A percentile compares a stretch with the other conserved stretches of the same genome.
These are phyloP conservation scores for Thalpophila matura DNA, from an alignment of 2,888 invertebrate genomes.

Conservation along the genomic window DNA sequence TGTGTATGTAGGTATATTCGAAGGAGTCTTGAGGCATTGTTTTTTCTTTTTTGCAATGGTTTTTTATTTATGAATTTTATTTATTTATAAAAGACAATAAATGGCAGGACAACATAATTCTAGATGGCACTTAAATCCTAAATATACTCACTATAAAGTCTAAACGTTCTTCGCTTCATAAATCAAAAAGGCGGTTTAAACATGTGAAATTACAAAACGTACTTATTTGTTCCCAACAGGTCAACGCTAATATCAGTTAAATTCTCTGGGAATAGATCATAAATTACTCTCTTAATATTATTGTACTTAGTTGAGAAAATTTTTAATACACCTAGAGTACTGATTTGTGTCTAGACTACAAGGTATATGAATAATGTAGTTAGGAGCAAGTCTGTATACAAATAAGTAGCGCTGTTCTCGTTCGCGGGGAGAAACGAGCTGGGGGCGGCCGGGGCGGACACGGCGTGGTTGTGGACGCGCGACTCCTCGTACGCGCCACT, in stretches of 20 bases:
- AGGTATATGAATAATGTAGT: constrained; percentile 58
- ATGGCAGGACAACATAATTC: constrained; percentile 31
- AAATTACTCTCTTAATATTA: constrained; percentile 66
- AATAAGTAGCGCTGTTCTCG: constrained; percentile 72
- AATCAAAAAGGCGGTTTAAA: constrained; percentile 45
- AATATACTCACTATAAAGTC: constrained; percentile 24
- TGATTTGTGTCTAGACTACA: constrained; percentile 61
- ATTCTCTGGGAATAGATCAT: constrained; percentile 71
- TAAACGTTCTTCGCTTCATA: constrained; percentile 30
- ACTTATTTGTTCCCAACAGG: constrained; percentile 80
- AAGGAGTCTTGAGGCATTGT: neutral
- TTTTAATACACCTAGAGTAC: constrained; percentile 46
- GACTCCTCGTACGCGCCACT: constrained; percentile 82
- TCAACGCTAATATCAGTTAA: constrained; percentile 76
- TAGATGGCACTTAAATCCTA: constrained; percentile 29
- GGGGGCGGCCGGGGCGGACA: constrained; percentile 83
- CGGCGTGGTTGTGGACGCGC: constrained; percentile 72
- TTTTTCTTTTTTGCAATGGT: constrained; percentile 2
- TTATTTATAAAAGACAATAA: constrained; percentile 20
- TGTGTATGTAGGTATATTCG: neutral
- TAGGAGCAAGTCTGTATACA: constrained; percentile 43
- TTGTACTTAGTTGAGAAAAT: constrained; percentile 60
- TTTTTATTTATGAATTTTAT: constrained; percentile 8
- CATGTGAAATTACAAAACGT: constrained; percentile 62
- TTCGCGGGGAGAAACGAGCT: constrained; percentile 83